These are phyloP conservation scores for Saguinus imperator DNA, from an alignment of 2,113 vertebrate species.

Conservation along the genomic window DNA sequence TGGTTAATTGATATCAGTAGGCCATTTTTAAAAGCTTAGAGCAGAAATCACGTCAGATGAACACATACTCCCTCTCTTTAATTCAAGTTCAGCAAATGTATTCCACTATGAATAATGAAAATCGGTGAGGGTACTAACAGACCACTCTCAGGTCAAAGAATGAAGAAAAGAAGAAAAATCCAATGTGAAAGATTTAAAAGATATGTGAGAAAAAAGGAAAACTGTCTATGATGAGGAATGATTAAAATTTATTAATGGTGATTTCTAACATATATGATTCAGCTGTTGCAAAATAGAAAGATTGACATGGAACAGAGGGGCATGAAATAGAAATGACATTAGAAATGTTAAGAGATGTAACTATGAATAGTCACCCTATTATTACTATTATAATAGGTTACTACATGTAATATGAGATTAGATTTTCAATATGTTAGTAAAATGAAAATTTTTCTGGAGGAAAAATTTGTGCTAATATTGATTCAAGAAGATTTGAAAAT, in stretches of 20 bases:
- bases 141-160: background rate
- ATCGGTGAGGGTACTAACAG: background rate
- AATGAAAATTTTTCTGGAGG: background rate
- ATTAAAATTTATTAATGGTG: background rate
- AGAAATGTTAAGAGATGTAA: background rate
- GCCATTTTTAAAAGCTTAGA: background rate
- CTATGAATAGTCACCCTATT: background rate
- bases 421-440: constrained; percentile 8
- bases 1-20: background rate
- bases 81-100: background rate
- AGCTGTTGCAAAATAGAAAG: background rate
- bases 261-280: background rate
- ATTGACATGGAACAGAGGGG: background rate
- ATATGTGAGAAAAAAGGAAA: background rate
- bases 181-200: background rate
- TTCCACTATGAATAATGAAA: background rate
- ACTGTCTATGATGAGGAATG: background rate
- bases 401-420: background rate
- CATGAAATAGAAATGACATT: background rate
- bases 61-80: background rate
- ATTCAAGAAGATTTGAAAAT: constrained; percentile 31
- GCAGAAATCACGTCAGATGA: background rate
- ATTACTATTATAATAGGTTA: background rate
- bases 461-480: constrained; percentile 18
- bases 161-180: background rate